Conservation (phyloP, 2,797 vertebrate genomes). For the Hemitrygon akajei region DNA sequence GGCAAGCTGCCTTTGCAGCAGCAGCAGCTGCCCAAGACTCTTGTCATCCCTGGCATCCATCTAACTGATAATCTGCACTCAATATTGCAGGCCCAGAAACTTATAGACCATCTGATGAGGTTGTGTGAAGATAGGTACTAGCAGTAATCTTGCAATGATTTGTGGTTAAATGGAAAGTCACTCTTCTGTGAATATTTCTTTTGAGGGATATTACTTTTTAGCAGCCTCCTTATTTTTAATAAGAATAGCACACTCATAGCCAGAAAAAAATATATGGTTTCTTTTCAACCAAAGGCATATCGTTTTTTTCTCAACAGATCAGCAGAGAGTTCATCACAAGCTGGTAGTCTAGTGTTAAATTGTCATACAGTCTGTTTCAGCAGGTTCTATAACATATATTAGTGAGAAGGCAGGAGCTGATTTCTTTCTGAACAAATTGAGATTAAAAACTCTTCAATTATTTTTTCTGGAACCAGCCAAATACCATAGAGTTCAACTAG, state of each 20-base stretch:
- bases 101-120: conserved; percentile 66
- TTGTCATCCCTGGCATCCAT: conserved; percentile 69
- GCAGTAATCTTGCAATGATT: conserved; percentile 60
- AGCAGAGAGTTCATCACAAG: conserved; percentile 26
- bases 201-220: conserved; percentile 54
- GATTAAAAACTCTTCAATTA: conserved; percentile 23
- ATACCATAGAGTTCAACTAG: neutral
- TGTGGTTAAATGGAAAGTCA: conserved; percentile 64
- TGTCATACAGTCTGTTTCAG: conserved; percentile 29
- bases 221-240: conserved; percentile 45
- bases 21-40: conserved; percentile 66
- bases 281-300: conserved; percentile 20
- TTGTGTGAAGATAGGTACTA: conserved; percentile 51
- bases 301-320: neutral
- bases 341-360: conserved; percentile 33
- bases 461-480: conserved; percentile 6
- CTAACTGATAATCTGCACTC: conserved; percentile 70
- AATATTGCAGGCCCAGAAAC: conserved; percentile 63
- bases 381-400: conserved; percentile 31
- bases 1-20: conserved; percentile 66
- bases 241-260: conserved; percentile 40
- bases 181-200: conserved; percentile 62
- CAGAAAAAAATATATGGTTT: conserved; percentile 25
- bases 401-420: neutral
- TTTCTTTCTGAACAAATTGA: conserved; percentile 25